Percentiles rank a stretch among this genome's conserved stretches.
phyloP scores from a whole-genome alignment of 1,140 invertebrate genomes.

The Lepidostoma basale region DNA sequence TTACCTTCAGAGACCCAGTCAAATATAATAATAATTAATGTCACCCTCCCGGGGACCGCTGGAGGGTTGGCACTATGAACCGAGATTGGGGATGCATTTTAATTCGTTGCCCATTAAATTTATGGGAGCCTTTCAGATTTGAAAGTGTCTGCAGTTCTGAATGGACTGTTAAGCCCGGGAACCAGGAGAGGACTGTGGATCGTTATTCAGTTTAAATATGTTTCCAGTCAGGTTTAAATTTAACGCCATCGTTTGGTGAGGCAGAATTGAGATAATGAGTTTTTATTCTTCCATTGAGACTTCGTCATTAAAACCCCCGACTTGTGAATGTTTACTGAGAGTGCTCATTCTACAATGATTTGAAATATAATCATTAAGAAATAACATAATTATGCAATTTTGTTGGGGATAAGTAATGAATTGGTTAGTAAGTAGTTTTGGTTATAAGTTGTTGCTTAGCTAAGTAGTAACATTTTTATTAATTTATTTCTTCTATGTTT shows the following conservation, averaged over 20 bases:
- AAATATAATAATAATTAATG: constrained; percentile 20
- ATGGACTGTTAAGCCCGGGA: background rate
- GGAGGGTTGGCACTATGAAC: constrained; percentile 5
- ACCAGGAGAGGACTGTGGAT: background rate
- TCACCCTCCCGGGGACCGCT: background rate
- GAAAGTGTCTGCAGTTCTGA: constrained; percentile 11
- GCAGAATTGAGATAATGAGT: background rate
- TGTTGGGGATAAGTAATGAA: too few relatives aligned
- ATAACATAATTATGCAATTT: too few relatives aligned
- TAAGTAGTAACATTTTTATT: too few relatives aligned
- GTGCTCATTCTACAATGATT: too few relatives aligned
- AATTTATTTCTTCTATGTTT: too few relatives aligned
- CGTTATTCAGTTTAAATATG: constrained; percentile 5
- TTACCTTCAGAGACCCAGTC: background rate
- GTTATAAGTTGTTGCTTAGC: too few relatives aligned
- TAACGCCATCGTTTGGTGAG: background rate
- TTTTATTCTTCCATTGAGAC: background rate
- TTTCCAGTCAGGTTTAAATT: background rate
- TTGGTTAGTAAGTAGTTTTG: too few relatives aligned
- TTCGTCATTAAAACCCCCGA: too few relatives aligned
- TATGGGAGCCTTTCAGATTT: constrained; percentile 2
- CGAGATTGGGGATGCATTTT: constrained; percentile 18
- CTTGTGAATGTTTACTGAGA: too few relatives aligned
- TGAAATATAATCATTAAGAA: too few relatives aligned
- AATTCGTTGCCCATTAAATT: constrained; percentile 24